These are phyloP conservation scores for Motacilla tschutschensis DNA, from an alignment of 2,113 vertebrate species.

Conservation along the genomic window DNA sequence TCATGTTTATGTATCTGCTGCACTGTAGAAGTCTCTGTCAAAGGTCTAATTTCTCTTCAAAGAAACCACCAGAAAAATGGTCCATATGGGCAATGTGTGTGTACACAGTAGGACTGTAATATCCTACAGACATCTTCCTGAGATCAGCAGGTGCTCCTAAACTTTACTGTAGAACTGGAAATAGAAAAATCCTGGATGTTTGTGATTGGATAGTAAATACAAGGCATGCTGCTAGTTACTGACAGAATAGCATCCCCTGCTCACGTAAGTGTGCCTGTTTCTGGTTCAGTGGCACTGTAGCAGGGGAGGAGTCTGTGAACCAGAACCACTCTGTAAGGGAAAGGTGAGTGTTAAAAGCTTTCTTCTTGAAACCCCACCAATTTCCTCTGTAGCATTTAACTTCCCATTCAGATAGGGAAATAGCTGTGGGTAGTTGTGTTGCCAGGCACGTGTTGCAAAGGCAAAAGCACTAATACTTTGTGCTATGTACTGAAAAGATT, in stretches of 20 bases:
- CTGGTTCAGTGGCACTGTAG: neutral
- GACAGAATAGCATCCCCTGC: neutral
- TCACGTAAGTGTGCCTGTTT: neutral
- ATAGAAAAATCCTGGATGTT: neutral
- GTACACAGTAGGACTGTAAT: neutral
- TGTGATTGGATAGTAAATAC: neutral
- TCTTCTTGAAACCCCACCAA: neutral
- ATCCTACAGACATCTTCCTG: neutral
- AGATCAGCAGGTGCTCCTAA: neutral
- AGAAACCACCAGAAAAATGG: neutral
- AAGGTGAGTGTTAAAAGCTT: neutral
- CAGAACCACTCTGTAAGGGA: neutral
- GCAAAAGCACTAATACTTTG: neutral
- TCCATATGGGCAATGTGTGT: neutral
- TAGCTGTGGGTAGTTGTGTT: neutral
- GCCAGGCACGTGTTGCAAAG: neutral
- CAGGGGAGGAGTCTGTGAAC: neutral
- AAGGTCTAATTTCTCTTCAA: neutral
- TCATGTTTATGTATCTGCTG: neutral
- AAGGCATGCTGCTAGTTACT: neutral
- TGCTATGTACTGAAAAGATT: neutral
- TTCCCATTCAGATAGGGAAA: neutral
- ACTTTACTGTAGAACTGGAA: neutral
- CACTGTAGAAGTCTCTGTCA: neutral
- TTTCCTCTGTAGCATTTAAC: neutral